phyloP scores from a whole-genome alignment of 37 sponge, comb jelly and placozoan genomes.

The Tethya wilhelma region DNA sequence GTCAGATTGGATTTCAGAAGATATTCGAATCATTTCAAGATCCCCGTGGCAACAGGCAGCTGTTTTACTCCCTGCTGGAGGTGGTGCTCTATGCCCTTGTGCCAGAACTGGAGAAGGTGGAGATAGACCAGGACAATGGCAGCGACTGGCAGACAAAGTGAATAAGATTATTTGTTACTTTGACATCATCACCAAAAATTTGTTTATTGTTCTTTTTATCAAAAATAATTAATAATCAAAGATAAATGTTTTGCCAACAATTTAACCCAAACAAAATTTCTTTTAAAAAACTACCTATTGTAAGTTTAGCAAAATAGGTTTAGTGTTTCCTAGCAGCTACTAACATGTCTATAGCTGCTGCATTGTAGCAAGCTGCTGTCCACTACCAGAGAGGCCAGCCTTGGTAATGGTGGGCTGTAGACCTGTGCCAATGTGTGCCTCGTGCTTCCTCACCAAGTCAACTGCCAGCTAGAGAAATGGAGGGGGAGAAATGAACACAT shows the following conservation, averaged over 20 bases:
- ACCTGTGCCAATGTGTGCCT: constrained; percentile 19
- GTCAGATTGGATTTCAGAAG: constrained; percentile 73
- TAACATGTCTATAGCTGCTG: neutral
- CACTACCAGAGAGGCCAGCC: constrained; percentile 12
- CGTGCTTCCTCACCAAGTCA: constrained; percentile 18
- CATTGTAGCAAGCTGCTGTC: too few relatives aligned
- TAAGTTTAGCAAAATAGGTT: too few relatives aligned
- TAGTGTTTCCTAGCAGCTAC: too few relatives aligned
- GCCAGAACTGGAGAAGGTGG: constrained; percentile 73
- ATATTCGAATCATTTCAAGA: constrained; percentile 75
- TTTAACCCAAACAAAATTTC: too few relatives aligned
- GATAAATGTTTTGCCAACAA: too few relatives aligned
- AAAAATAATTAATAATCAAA: too few relatives aligned
- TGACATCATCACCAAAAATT: too few relatives aligned
- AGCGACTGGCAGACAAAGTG: neutral
- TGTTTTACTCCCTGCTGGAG: constrained; percentile 76
- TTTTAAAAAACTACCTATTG: too few relatives aligned
- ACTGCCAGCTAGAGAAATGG: constrained; percentile 29
- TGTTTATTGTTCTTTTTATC: too few relatives aligned
- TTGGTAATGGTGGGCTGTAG: constrained; percentile 6
- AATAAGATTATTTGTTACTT: too few relatives aligned
- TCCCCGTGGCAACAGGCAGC: constrained; percentile 69
- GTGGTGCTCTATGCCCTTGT: constrained; percentile 63
- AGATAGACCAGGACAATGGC: constrained; percentile 19
- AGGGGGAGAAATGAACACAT: neutral